These are phyloP conservation scores for Scalopus aquaticus DNA, from an alignment of 2,113 vertebrate genomes.

Conservation along the genomic window DNA sequence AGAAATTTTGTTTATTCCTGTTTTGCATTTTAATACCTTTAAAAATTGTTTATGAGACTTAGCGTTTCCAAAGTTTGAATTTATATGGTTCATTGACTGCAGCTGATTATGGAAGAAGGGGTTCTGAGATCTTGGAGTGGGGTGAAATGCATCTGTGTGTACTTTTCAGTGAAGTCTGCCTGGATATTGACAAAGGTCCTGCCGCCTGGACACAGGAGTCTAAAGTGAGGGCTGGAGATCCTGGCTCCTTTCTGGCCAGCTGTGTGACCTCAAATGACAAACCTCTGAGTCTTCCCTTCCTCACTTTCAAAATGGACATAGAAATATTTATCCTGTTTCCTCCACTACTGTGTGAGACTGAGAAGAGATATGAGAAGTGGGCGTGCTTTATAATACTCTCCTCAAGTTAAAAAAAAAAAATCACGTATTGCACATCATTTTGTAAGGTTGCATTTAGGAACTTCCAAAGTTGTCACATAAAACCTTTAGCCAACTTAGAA, in stretches of 20 bases:
- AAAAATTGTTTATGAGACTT: not conserved
- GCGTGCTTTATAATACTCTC: not conserved
- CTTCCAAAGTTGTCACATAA: constrained; percentile 27
- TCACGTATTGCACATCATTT: not conserved
- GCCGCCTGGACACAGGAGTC: not conserved
- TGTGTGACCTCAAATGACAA: not conserved
- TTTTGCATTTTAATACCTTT: constrained; percentile 71
- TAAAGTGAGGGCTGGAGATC: not conserved
- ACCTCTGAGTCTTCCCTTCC: not conserved
- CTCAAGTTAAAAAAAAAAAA: not conserved
- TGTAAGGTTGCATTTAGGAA: not conserved
- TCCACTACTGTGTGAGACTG: not conserved
- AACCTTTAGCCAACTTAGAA: constrained; percentile 4
- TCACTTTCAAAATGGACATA: not conserved
- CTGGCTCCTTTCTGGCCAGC: not conserved
- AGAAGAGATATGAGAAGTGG: not conserved
- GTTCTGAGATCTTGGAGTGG: not conserved
- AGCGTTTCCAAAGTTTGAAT: constrained; percentile 46
- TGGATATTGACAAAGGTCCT: not conserved
- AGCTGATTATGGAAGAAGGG: not conserved
- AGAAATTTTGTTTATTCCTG: constrained; percentile 58
- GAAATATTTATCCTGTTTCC: not conserved
- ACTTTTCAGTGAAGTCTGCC: not conserved
- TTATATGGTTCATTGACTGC: not conserved
- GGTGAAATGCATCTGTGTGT: not conserved